Percentiles rank a stretch among this genome's conserved stretches.
Evolutionary conservation across 2,797 vertebrate genomes (phyloP).

Genomic region (Heliangelus exortis): DNA sequence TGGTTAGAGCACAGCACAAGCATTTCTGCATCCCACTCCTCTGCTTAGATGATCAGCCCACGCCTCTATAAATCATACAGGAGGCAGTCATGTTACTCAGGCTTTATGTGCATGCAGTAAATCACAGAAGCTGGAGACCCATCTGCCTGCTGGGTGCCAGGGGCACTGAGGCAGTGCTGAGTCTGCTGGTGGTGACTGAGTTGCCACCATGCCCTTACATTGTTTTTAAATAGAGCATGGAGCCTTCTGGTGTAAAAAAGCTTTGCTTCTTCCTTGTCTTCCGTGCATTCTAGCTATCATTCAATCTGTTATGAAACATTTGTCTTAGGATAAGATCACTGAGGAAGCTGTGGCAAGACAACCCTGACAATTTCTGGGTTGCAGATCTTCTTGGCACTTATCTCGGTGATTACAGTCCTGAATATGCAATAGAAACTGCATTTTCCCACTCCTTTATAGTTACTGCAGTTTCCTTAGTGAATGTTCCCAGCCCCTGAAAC

Average conservation of each 20-base stretch:
- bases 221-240: neutral
- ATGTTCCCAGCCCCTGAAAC: constrained; percentile 25
- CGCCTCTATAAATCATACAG: constrained; percentile 29
- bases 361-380: constrained; percentile 32
- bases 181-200: neutral
- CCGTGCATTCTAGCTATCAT: neutral
- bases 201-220: neutral
- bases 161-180: neutral
- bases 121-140: neutral
- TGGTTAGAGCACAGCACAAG: constrained; percentile 48
- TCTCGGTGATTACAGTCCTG: constrained; percentile 31
- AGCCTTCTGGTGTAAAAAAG: neutral
- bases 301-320: constrained; percentile 43
- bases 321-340: constrained; percentile 41
- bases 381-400: constrained; percentile 37
- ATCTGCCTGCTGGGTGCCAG: neutral
- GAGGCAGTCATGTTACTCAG: neutral
- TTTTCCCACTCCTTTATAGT: constrained; percentile 31
- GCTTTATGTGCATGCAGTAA: neutral
- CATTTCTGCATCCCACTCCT: constrained; percentile 55
- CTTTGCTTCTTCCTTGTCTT: neutral
- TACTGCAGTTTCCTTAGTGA: neutral
- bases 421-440: constrained; percentile 46
- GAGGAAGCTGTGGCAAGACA: constrained; percentile 47
- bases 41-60: constrained; percentile 56